These are phyloP conservation scores for Pardalotus punctatus DNA, from an alignment of 2,113 vertebrate genomes.

Conservation along the genomic window DNA sequence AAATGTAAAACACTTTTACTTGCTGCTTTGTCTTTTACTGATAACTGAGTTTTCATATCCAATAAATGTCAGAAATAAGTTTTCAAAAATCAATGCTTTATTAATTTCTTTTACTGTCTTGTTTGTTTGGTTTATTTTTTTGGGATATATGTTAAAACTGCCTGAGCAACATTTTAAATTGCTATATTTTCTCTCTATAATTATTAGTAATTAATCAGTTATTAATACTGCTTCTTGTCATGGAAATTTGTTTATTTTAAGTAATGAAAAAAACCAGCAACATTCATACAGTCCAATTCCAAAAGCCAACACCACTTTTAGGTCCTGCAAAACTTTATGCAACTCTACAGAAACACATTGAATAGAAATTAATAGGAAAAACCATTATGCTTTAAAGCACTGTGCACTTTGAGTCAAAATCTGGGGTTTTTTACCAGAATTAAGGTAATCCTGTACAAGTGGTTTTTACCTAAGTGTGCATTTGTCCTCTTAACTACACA, in stretches of 20 bases:
- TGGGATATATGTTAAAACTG: background rate
- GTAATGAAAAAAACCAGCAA: background rate
- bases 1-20: background rate
- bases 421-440: background rate
- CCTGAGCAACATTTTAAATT: background rate
- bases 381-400: background rate
- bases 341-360: background rate
- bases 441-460: background rate
- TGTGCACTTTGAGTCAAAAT: background rate
- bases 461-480: background rate
- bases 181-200: background rate
- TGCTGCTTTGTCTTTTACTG: background rate
- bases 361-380: background rate
- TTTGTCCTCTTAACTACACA: background rate
- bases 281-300: accelerated
- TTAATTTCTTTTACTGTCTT: background rate
- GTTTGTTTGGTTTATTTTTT: background rate
- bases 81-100: background rate
- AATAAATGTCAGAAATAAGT: background rate
- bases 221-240: background rate
- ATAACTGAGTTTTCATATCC: background rate
- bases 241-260: background rate
- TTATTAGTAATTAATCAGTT: background rate
- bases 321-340: background rate
- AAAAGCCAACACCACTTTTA: background rate